phyloP scores from a whole-genome alignment of 1,140 invertebrate genomes.

The Eufriesea mexicana region DNA sequence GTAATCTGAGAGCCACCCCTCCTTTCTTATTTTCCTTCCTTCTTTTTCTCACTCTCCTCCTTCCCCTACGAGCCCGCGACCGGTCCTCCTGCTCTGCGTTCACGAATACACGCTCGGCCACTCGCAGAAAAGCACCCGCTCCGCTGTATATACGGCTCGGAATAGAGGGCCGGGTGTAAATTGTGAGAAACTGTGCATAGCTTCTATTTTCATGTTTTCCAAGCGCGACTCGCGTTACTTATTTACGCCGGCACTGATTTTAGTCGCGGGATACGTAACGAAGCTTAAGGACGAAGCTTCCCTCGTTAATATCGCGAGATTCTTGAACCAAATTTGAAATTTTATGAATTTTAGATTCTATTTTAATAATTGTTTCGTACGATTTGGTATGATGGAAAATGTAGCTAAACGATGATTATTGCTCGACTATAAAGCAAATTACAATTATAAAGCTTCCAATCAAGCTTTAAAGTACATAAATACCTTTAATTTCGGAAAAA shows the following conservation, averaged over 20 bases:
- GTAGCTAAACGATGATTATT: no score
- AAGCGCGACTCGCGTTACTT: background rate
- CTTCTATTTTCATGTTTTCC: conserved; percentile 7
- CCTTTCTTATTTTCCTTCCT: conserved; percentile 71
- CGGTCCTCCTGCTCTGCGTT: conserved; percentile 29
- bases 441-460: no score
- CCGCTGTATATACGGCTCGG: conserved; percentile 11
- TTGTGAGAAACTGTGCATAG: conserved; percentile 21
- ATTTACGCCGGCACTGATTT: background rate
- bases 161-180: conserved; percentile 23
- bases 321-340: no score
- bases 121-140: conserved; percentile 37
- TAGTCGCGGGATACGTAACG: no score
- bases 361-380: no score
- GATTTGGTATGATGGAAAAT: no score
- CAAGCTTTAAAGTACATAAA: no score
- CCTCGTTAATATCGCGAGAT: background rate
- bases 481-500: no score
- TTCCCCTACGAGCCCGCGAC: conserved; percentile 60
- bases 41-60: conserved; percentile 65
- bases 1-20: conserved; percentile 75
- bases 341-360: background rate
- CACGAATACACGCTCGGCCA: conserved; percentile 36
- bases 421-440: no score
- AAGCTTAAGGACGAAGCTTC: background rate